Conservation (phyloP, 2,888 invertebrate species). For the Tolmerus cingulatus region DNA sequence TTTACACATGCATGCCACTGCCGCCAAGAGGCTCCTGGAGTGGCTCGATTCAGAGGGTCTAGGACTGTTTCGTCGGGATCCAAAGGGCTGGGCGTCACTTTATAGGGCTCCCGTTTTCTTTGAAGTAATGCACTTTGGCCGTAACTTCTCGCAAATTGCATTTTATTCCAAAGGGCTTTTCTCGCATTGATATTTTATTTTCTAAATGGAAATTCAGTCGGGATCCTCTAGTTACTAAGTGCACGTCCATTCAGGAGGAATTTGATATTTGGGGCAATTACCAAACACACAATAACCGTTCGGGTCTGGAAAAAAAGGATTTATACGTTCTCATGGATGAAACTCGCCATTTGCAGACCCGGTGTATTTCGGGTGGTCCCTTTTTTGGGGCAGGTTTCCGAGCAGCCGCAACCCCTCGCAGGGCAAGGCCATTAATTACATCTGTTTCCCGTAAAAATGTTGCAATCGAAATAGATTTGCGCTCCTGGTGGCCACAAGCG, state of each 20-base stretch:
- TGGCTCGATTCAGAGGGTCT: background rate
- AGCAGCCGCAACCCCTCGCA: background rate
- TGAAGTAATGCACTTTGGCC: background rate
- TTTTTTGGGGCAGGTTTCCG: background rate
- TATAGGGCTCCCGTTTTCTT: background rate
- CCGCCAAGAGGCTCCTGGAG: conserved; percentile 4
- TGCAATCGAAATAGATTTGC: background rate
- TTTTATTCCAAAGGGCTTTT: background rate
- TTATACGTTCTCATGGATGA: background rate
- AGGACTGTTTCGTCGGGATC: background rate
- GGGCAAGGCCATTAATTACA: background rate
- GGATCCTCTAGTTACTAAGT: background rate
- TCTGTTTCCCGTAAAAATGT: background rate
- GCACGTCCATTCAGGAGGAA: background rate
- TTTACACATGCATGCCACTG: conserved; percentile 13
- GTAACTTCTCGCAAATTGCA: conserved; percentile 12
- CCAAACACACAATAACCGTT: background rate
- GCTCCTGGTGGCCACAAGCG: background rate
- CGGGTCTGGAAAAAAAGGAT: background rate
- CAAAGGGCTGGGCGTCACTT: background rate
- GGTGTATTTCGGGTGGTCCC: background rate
- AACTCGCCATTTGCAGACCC: background rate
- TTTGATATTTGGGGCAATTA: background rate
- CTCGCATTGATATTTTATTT: background rate
- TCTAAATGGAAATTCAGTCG: background rate